Conservation (phyloP, 1,140 invertebrate species). For the Drosophila novamexicana region DNA sequence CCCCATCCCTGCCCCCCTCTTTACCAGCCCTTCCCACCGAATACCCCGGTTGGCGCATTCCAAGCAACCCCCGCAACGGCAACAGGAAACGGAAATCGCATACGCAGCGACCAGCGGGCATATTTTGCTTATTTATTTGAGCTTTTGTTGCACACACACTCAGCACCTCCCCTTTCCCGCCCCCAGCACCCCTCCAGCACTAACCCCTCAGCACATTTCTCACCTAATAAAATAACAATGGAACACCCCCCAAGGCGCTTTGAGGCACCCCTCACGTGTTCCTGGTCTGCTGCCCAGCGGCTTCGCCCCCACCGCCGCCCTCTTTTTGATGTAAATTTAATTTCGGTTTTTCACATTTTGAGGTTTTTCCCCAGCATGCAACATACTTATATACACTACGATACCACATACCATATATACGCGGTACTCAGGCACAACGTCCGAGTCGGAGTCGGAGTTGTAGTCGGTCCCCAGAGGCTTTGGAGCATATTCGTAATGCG, state of each 20-base stretch:
- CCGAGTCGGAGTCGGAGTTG: neutral
- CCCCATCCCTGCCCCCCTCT: no score
- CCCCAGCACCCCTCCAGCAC: neutral
- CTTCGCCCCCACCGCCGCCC: neutral
- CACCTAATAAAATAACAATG: slow-evolving; percentile 82
- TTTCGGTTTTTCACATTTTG: slow-evolving; percentile 77
- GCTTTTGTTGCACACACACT: slow-evolving; percentile 1
- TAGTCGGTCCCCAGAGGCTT: slow-evolving; percentile 58
- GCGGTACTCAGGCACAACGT: slow-evolving; percentile 1
- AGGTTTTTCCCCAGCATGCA: slow-evolving; percentile 50
- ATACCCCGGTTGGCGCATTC: neutral
- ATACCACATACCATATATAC: neutral
- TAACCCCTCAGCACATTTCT: slow-evolving; percentile 55
- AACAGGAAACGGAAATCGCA: slow-evolving; percentile 59
- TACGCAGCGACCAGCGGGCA: slow-evolving; percentile 54
- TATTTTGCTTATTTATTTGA: slow-evolving; percentile 73
- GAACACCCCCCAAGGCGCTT: slow-evolving; percentile 23
- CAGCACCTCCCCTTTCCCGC: neutral
- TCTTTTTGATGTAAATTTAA: slow-evolving; percentile 80
- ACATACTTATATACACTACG: neutral
- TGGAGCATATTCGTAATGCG: slow-evolving; percentile 67
- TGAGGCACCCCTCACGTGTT: slow-evolving; percentile 53
- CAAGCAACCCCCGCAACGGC: slow-evolving; percentile 17
- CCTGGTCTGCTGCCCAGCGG: slow-evolving; percentile 1
- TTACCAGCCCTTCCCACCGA: neutral